A percentile compares a stretch with the other conserved stretches of the same genome.
phyloP scores from a whole-genome alignment of 2,888 invertebrate species.

The Agrochola litura region DNA sequence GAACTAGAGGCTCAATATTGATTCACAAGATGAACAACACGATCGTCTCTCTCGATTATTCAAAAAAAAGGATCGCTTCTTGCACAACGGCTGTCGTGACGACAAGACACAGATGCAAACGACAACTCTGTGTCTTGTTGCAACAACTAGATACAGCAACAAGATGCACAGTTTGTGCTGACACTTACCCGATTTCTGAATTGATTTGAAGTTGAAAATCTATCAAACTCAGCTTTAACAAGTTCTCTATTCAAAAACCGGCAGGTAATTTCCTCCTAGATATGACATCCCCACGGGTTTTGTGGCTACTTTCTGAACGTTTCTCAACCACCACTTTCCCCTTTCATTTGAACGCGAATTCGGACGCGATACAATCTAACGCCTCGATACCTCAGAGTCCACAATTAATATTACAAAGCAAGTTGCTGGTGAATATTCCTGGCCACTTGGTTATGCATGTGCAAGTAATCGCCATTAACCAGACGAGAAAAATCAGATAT shows the following conservation, averaged over 20 bases:
- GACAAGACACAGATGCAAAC: too few relatives aligned
- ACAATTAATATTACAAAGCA: too few relatives aligned
- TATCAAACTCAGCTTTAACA: background rate
- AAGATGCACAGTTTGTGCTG: background rate
- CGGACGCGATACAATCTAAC: slow-evolving; percentile 31
- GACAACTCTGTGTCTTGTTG: too few relatives aligned
- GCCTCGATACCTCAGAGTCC: background rate
- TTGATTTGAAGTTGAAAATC: background rate
- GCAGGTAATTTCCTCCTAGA: background rate
- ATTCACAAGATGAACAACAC: too few relatives aligned
- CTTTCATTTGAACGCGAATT: slow-evolving; percentile 46
- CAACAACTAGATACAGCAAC: too few relatives aligned
- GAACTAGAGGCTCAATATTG: too few relatives aligned
- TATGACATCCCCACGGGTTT: background rate
- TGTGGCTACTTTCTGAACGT: slow-evolving; percentile 11
- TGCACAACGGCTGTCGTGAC: background rate
- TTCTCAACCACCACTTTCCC: slow-evolving; percentile 33
- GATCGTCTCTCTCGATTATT: too few relatives aligned
- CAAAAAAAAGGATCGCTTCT: too few relatives aligned
- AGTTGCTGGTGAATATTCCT: too few relatives aligned
- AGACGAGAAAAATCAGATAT: too few relatives aligned
- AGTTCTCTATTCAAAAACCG: background rate
- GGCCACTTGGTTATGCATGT: too few relatives aligned
- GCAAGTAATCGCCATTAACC: too few relatives aligned
- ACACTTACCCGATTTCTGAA: background rate